phyloP scores from a whole-genome alignment of 1,140 invertebrate genomes.

The Temnothorax longispinosus region DNA sequence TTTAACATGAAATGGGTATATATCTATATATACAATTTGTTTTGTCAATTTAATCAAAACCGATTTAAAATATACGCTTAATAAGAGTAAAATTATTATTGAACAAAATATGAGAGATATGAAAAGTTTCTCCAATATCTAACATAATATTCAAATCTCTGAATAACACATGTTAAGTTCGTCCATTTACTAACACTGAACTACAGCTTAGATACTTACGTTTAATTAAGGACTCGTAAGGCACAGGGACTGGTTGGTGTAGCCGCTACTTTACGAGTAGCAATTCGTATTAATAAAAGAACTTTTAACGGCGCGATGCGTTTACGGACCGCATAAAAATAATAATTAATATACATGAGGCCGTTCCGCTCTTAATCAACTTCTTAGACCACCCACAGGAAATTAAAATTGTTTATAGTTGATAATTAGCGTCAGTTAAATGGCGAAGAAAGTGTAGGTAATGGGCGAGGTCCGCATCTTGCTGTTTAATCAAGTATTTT shows the following conservation, averaged over 20 bases:
- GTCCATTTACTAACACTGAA: constrained; percentile 10
- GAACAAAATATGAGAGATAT: background rate
- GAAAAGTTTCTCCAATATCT: background rate
- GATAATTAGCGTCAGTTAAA: constrained; percentile 76
- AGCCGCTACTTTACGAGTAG: constrained; percentile 71
- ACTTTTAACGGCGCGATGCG: constrained; percentile 71
- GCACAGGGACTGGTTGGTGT: constrained; percentile 14
- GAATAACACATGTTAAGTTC: background rate
- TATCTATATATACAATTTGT: background rate
- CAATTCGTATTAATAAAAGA: constrained; percentile 81
- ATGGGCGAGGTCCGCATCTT: constrained; percentile 25
- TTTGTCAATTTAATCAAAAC: background rate
- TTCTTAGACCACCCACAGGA: constrained; percentile 70
- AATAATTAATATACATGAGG: constrained; percentile 76
- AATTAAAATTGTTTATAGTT: constrained; percentile 79
- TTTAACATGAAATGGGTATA: background rate
- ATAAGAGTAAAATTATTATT: background rate
- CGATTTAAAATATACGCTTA: background rate
- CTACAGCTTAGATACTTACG: constrained; percentile 60
- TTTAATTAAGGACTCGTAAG: constrained; percentile 74
- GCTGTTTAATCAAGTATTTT: constrained; percentile 72
- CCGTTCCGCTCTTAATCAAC: constrained; percentile 73
- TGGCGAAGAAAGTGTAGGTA: constrained; percentile 52
- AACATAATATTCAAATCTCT: background rate
- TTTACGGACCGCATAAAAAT: constrained; percentile 72